Percentiles rank a stretch among this genome's conserved stretches.
Conservation (phyloP, 2,113 vertebrate species). For the Xenopus tropicalis region DNA sequence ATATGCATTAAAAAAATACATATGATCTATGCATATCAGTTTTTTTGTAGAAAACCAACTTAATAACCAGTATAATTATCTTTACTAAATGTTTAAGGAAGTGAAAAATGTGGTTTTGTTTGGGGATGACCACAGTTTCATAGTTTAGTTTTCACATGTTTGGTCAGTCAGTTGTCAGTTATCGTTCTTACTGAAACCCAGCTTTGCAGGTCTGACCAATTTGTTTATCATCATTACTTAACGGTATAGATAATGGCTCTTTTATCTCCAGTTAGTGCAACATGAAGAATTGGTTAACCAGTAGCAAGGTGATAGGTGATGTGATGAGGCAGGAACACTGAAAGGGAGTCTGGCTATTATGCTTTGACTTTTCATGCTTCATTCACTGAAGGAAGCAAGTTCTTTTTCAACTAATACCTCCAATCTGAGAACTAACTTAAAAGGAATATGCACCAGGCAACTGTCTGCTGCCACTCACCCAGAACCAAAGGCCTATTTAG, state of each 20-base stretch:
- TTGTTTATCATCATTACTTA: conserved; percentile 30
- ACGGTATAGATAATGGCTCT: background rate
- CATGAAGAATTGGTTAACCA: conserved; percentile 23
- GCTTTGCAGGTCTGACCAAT: conserved; percentile 9
- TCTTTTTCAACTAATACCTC: conserved; percentile 8
- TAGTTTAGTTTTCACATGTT: background rate
- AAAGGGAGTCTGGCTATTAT: conserved; percentile 10
- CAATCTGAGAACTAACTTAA: conserved; percentile 32
- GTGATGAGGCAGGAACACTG: background rate
- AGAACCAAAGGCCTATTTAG: conserved; percentile 43
- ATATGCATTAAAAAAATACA: too few relatives aligned
- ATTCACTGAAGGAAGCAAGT: conserved; percentile 38
- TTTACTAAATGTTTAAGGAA: background rate
- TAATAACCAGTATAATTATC: too few relatives aligned
- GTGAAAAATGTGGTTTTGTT: background rate
- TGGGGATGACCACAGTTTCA: too few relatives aligned
- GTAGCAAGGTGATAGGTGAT: conserved; percentile 22
- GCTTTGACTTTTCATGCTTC: conserved; percentile 34
- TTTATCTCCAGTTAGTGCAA: conserved; percentile 16
- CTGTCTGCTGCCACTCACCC: conserved; percentile 45
- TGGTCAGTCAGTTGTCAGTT: background rate
- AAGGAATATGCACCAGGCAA: conserved; percentile 27
- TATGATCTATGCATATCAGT: too few relatives aligned
- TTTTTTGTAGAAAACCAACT: too few relatives aligned
- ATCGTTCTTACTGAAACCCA: background rate